Evolutionary conservation across 2,888 invertebrate genomes (phyloP).

Genomic region (Ophonus ardosiacus): DNA sequence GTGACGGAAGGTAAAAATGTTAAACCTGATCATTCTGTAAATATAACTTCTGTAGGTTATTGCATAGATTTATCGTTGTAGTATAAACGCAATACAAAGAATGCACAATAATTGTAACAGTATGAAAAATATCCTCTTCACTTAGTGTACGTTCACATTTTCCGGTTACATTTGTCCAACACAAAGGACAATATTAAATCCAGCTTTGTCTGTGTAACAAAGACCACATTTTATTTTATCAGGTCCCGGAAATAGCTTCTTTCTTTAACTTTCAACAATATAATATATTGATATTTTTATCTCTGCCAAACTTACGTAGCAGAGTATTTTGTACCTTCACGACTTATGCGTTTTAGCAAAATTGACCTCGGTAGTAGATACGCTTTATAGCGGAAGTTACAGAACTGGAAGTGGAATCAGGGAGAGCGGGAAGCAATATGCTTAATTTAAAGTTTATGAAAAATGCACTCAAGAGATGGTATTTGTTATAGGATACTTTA

Average conservation of each 20-base stretch:
- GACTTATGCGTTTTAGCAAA: constrained; percentile 63
- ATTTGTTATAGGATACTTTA: constrained; percentile 4
- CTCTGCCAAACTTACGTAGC: constrained; percentile 52
- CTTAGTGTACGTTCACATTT: background rate
- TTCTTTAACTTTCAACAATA: constrained; percentile 64
- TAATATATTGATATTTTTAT: constrained; percentile 64
- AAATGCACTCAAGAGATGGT: constrained; percentile 35
- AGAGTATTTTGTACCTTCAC: constrained; percentile 47
- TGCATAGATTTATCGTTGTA: too few species aligned
- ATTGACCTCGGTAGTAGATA: constrained; percentile 53
- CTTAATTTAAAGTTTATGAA: constrained; percentile 58
- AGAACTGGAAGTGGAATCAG: constrained; percentile 19
- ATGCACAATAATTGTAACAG: background rate
- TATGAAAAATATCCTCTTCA: background rate
- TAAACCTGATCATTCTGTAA: too few species aligned
- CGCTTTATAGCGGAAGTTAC: constrained; percentile 59
- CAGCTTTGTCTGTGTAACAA: constrained; percentile 36
- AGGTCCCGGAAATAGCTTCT: constrained; percentile 57
- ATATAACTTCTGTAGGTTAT: too few species aligned
- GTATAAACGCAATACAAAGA: too few species aligned
- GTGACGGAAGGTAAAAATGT: too few species aligned
- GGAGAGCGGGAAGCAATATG: constrained; percentile 14
- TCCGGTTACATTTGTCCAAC: constrained; percentile 18
- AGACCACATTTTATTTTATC: constrained; percentile 62
- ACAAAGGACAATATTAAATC: constrained; percentile 62